Conservation (phyloP, 1,140 invertebrate genomes). For the Papilio aristodemus region DNA sequence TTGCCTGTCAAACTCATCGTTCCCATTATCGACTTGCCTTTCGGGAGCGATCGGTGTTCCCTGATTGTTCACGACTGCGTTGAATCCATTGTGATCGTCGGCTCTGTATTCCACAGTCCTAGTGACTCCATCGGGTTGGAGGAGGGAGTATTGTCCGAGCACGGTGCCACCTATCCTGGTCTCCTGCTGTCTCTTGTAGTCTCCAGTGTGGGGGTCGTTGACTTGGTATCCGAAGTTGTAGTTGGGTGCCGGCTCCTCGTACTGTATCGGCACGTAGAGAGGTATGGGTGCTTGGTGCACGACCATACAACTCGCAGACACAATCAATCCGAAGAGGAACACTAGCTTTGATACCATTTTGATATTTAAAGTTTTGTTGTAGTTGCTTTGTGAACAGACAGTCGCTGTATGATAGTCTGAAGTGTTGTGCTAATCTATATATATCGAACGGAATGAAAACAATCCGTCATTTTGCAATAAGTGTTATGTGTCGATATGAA, state of each 20-base stretch:
- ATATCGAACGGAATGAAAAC: constrained; percentile 46
- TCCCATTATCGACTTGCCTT: constrained; percentile 11
- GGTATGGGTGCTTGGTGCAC: constrained; percentile 42
- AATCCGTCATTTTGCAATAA: constrained; percentile 48
- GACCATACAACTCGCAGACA: constrained; percentile 46
- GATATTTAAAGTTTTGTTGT: not conserved
- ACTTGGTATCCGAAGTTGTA: constrained; percentile 84
- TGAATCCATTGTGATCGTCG: constrained; percentile 49
- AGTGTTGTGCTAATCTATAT: constrained; percentile 41
- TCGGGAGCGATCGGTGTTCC: constrained; percentile 19
- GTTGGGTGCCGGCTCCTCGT: constrained; percentile 38
- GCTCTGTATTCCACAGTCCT: constrained; percentile 83
- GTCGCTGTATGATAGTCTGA: constrained; percentile 20
- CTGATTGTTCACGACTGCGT: constrained; percentile 51
- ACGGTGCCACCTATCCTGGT: constrained; percentile 81
- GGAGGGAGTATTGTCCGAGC: constrained; percentile 81
- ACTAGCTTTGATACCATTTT: constrained; percentile 42
- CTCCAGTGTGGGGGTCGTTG: constrained; percentile 79
- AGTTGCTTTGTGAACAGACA: constrained; percentile 4
- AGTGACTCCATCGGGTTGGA: constrained; percentile 83
- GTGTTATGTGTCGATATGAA: constrained; percentile 44
- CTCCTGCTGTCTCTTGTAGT: constrained; percentile 69
- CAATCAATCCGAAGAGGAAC: constrained; percentile 42
- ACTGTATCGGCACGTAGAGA: constrained; percentile 34
- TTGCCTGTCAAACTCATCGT: constrained; percentile 7